Evolutionary conservation across 2,888 invertebrate species (phyloP), one percentile per base, ranked within the genome.

Genomic region (Euphydryas editha): DNA sequence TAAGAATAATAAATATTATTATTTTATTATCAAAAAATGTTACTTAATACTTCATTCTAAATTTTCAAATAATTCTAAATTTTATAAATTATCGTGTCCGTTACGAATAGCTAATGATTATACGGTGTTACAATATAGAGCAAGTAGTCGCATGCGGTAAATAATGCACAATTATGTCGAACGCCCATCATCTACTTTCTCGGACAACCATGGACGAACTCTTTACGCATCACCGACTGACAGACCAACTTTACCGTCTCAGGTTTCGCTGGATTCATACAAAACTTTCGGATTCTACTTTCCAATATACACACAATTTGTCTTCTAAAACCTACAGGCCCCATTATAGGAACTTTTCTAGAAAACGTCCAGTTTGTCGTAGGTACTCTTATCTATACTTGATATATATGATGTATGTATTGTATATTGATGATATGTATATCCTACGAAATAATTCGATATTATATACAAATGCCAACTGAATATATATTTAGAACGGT

Each of bases 181-280:
- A 79, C 83, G 89, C 83, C 88, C 76, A 84, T 89, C 88, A 86
- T 81, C 74, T 77, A 85, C 90, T 90, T 90, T 90, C 89, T 84
- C 82, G 74, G 73, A 74, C 74, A 76, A 72, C 75, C 75, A 73
- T 68, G 68, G 67, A 59, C 67, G 75, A 75, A 79, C 76, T 79
- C 75, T 81, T 83, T 76, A 84, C 83, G 67, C 67, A 59, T 67
- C 60, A 47, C 37, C 37, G 85, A 82, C 67, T 76, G 73, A 64
- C 56, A 70, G 71, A 72, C 73, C 73, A 70, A 73, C 70, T 73
- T 68, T 67, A 68, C 56, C 65, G 72, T 67, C 63, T 67, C 49
- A 67, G 49, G 62, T 67, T 67, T 67, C 67, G 67, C 62, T 63
- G 46, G 59, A 67, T 67, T 59, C 46, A 55, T 65, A 62, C 46